Base-by-base conservation (phyloP, 2,797 vertebrate genomes). In the Platyrinchus mystaceus region DNA sequence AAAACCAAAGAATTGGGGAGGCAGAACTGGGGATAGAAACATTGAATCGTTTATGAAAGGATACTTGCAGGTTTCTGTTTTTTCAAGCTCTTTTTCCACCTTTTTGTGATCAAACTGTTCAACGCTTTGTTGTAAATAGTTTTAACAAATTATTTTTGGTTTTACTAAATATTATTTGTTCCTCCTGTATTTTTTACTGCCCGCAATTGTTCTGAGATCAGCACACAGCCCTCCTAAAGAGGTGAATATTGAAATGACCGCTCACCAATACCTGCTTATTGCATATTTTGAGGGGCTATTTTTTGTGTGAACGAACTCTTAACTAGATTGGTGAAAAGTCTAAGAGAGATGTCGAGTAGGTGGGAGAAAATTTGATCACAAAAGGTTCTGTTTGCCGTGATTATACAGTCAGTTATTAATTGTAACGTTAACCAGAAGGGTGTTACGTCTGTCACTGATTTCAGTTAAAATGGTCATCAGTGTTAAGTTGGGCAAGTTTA, bases 401-500 rank as follows among this genome's bases (percentile, higher is more conserved):
- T 50, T 74, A 68, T 95, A 96, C 24, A 92, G 81, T 75, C 56
- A 66, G 87, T 84, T 96, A 94, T 92, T 97, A 97, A 92, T 90
- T 91, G n/a, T 93, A 93, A 78, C 3, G 15, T 86, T 80, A 90
- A 81, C 85, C 85, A 87, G 92, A 94, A 97, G 81, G 92, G 84
- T 95, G 63, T 97, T 96, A 93, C 60, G 83, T 93, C 41, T 97
- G 53, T 76, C 73, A 58, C 83, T 90, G 86, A 94, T 95, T 93
- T 96, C 75, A 97, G 96, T 97, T 97, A 96, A 97, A 97, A 95
- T 96, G 96, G 94, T 97, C 91, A 94, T 93, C 30, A 8, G 59
- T 94, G 95, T 96, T 97, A 93, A 59, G 91, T 96, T 97, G 82
- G 85, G 78, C 95, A 94, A 97, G 97, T 98, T 98, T 97, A 97